phyloP scores from a whole-genome alignment of 2,113 vertebrate genomes.

The Cacatua alba region DNA sequence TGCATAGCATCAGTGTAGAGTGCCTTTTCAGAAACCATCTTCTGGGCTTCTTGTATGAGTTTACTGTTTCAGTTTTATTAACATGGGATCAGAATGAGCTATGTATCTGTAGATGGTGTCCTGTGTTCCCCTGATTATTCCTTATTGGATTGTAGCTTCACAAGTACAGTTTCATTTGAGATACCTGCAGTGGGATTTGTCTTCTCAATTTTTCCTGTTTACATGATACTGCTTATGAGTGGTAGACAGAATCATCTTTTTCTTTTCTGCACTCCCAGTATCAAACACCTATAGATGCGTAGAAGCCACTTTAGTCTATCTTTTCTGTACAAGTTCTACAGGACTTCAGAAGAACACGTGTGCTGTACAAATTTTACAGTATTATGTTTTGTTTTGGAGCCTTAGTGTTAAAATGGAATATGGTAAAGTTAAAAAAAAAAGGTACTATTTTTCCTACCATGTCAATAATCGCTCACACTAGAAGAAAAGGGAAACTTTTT shows the following conservation, averaged over 20 bases:
- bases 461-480: neutral
- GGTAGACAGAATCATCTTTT: neutral
- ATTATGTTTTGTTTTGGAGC: neutral
- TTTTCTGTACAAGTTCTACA: neutral
- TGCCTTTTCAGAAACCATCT: neutral
- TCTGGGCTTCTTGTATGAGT: neutral
- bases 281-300: neutral
- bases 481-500: neutral
- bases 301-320: neutral
- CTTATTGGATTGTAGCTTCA: neutral
- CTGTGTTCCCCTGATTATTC: neutral
- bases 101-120: neutral
- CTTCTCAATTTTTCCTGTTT: constrained; percentile 44
- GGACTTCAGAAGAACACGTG: neutral
- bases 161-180: neutral
- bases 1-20: accelerated
- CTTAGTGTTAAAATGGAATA: neutral
- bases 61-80: neutral
- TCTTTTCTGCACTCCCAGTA: neutral
- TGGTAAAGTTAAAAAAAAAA: neutral
- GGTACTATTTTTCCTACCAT: neutral
- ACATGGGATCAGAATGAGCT: neutral
- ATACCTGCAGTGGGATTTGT: neutral
- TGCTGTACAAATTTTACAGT: neutral
- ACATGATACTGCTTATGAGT: neutral